phyloP scores from a whole-genome alignment of 2,797 vertebrate genomes.

The Gadopsis bispinosus region DNA sequence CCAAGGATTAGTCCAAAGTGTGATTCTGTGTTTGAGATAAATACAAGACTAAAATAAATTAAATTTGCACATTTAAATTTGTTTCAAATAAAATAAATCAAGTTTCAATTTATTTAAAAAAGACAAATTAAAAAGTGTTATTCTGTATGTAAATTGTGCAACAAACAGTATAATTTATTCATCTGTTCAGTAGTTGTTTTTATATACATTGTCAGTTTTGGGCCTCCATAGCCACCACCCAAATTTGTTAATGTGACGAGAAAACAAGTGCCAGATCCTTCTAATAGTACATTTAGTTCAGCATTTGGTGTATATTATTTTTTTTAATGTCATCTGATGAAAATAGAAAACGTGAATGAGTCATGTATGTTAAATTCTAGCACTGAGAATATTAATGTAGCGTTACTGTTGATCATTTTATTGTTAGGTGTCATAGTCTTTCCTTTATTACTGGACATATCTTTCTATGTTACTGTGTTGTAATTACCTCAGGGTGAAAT shows the following conservation, averaged over 20 bases:
- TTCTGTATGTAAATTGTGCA: no score
- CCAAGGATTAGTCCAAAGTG: neutral
- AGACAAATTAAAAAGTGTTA: no score
- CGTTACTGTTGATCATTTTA: conserved; percentile 35
- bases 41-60: neutral
- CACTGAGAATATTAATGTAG: conserved; percentile 64
- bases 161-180: no score
- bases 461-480: conserved; percentile 66
- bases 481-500: conserved; percentile 79
- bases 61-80: neutral
- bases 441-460: conserved; percentile 49
- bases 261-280: conserved; percentile 2
- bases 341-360: conserved; percentile 1
- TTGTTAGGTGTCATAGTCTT: conserved; percentile 36
- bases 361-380: conserved; percentile 44
- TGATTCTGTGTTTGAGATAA: neutral
- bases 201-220: neutral
- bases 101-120: neutral
- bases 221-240: neutral
- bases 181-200: no score
- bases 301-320: conserved; percentile 62
- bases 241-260: neutral
- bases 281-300: conserved; percentile 7
- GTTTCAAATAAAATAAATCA: neutral
- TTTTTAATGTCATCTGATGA: conserved; percentile 44